Conservation (phyloP, 2,888 invertebrate species). For the Parelbella ahira region DNA sequence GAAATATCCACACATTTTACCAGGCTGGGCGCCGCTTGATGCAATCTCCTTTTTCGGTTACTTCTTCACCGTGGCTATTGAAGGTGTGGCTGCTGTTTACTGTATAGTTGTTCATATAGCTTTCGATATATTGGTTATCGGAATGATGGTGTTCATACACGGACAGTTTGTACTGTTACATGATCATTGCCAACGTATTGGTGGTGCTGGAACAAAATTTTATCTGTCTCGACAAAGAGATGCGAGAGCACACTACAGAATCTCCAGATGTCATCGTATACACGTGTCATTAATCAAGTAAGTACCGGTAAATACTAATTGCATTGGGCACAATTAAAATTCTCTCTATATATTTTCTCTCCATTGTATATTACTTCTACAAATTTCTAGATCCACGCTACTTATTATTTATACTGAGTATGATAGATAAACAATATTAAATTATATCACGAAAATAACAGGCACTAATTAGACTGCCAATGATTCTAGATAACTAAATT, state of each 20-base stretch:
- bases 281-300: conserved; percentile 48
- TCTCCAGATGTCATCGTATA: conserved; percentile 47
- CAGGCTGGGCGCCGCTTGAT: conserved; percentile 52
- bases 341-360: no score
- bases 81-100: conserved; percentile 47
- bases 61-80: conserved; percentile 39
- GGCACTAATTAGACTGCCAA: no score
- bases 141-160: conserved; percentile 58
- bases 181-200: conserved; percentile 47
- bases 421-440: no score
- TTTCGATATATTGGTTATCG: conserved; percentile 53
- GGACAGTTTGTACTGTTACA: conserved; percentile 53
- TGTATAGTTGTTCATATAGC: conserved; percentile 50
- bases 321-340: no score
- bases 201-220: conserved; percentile 41
- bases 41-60: conserved; percentile 39
- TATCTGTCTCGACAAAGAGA: conserved; percentile 41
- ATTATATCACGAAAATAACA: no score
- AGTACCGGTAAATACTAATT: no score
- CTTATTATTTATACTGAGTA: no score
- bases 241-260: conserved; percentile 46
- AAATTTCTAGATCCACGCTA: no score
- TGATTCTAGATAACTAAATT: no score
- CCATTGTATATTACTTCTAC: no score
- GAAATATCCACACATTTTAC: conserved; percentile 53